A percentile compares a stretch with the other conserved stretches of the same genome.
Conservation (phyloP, 2,113 vertebrate genomes). For the Hippocampus zosterae region DNA sequence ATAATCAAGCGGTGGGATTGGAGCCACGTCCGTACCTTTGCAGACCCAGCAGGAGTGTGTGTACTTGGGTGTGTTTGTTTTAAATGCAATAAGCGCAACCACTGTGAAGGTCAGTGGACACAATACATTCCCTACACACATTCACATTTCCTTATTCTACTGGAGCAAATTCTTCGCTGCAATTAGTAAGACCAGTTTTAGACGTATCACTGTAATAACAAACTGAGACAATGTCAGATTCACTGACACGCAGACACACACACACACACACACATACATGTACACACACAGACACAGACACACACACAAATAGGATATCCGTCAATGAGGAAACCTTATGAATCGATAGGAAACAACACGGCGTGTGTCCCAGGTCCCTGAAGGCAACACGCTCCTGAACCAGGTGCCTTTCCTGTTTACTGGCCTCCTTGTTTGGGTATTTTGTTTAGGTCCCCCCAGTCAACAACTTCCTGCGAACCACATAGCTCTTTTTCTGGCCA, state of each 20-base stretch:
- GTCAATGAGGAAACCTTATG: slow-evolving; percentile 57
- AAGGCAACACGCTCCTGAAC: slow-evolving; percentile 51
- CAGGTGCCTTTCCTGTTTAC: slow-evolving; percentile 77
- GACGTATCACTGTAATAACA: slow-evolving; percentile 55
- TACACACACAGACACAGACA: background rate
- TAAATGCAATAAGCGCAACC: slow-evolving; percentile 20
- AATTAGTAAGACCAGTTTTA: slow-evolving; percentile 60
- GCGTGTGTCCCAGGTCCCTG: slow-evolving; percentile 67
- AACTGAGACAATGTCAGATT: slow-evolving; percentile 54
- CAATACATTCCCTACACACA: slow-evolving; percentile 56
- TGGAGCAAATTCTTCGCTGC: slow-evolving; percentile 54
- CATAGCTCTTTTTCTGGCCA: slow-evolving; percentile 38
- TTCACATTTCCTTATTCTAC: slow-evolving; percentile 67
- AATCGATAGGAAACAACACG: slow-evolving; percentile 65
- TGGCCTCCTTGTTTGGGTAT: slow-evolving; percentile 61
- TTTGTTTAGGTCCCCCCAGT: slow-evolving; percentile 67
- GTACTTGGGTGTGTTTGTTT: slow-evolving; percentile 5
- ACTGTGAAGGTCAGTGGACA: slow-evolving; percentile 32
- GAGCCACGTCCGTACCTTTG: slow-evolving; percentile 34
- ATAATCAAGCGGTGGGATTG: slow-evolving; percentile 52
- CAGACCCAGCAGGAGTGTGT: slow-evolving; percentile 8
- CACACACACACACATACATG: slow-evolving; percentile 49
- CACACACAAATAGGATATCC: slow-evolving; percentile 64
- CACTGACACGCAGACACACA: slow-evolving; percentile 24
- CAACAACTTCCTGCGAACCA: slow-evolving; percentile 63